Conservation (phyloP, 2,888 invertebrate genomes). For the Dascillus cervinus region DNA sequence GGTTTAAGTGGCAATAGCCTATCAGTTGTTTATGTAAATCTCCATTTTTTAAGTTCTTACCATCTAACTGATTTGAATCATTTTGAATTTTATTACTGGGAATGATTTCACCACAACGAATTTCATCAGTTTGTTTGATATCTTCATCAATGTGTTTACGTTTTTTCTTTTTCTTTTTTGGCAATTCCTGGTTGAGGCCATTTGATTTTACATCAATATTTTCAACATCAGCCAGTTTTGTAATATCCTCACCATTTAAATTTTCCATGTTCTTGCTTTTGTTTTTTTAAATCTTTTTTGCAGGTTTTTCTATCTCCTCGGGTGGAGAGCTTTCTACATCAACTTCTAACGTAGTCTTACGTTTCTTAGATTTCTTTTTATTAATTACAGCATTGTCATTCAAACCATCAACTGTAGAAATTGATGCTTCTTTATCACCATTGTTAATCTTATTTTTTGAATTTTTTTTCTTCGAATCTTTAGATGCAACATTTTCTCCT, state of each 20-base stretch:
- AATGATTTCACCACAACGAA: no score
- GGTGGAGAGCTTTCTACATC: constrained; percentile 22
- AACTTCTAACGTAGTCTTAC: constrained; percentile 38
- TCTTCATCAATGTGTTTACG: neutral
- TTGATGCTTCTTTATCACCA: neutral
- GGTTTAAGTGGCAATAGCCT: no score
- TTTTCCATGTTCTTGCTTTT: constrained; percentile 33
- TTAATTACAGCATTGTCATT: constrained; percentile 6
- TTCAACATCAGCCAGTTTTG: neutral
- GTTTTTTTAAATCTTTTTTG: constrained; percentile 45
- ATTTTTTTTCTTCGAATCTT: constrained; percentile 12
- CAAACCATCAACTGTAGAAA: no score
- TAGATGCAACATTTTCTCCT: constrained; percentile 15
- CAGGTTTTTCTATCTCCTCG: constrained; percentile 38
- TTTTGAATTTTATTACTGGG: neutral
- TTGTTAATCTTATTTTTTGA: neutral
- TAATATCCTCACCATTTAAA: neutral
- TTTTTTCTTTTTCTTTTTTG: neutral
- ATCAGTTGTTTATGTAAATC: no score
- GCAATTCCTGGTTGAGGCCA: neutral
- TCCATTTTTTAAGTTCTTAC: no score
- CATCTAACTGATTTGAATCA: no score
- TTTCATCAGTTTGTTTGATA: no score
- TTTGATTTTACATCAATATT: neutral
- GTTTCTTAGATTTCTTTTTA: constrained; percentile 23